Percentiles rank a stretch among this genome's conserved stretches.
phyloP scores from a whole-genome alignment of 2,797 vertebrate genomes.

The Glyptemys insculpta region DNA sequence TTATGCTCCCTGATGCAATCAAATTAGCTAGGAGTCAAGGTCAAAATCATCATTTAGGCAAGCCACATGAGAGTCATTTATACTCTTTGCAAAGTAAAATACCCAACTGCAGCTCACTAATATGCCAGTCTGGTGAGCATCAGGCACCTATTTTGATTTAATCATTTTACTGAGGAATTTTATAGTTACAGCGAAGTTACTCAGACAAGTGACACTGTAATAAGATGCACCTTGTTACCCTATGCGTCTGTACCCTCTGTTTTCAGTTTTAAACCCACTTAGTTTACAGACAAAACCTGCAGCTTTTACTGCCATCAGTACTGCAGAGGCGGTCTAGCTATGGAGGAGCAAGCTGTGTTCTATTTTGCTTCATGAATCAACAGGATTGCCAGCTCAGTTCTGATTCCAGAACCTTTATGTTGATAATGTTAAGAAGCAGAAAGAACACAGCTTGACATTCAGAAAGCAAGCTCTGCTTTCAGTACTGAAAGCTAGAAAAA shows the following conservation, averaged over 20 bases:
- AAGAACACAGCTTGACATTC: neutral
- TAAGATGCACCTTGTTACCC: neutral
- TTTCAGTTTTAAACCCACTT: neutral
- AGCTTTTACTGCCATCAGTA: constrained; percentile 7
- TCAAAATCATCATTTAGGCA: constrained; percentile 26
- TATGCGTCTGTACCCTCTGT: neutral
- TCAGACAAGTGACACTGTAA: neutral
- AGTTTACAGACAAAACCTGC: constrained; percentile 8
- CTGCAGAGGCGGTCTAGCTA: constrained; percentile 19
- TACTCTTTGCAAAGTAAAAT: constrained; percentile 8
- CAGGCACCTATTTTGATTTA: neutral
- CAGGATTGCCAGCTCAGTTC: neutral
- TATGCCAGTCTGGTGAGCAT: constrained; percentile 2
- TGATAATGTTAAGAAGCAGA: neutral
- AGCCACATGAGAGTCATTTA: constrained; percentile 38
- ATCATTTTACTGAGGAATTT: neutral
- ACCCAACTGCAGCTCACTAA: neutral
- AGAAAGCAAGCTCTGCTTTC: neutral
- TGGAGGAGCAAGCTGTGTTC: constrained; percentile 9
- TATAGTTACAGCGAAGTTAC: fast-evolving
- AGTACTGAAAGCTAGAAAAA: fast-evolving
- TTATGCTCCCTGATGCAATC: neutral
- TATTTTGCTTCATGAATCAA: constrained; percentile 41
- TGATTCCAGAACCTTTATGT: neutral
- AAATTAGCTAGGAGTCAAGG: constrained; percentile 34